Evolutionary conservation across 2,888 invertebrate species (phyloP), one percentile per base, ranked within the genome.

Genomic region (Ectemnius continuus): DNA sequence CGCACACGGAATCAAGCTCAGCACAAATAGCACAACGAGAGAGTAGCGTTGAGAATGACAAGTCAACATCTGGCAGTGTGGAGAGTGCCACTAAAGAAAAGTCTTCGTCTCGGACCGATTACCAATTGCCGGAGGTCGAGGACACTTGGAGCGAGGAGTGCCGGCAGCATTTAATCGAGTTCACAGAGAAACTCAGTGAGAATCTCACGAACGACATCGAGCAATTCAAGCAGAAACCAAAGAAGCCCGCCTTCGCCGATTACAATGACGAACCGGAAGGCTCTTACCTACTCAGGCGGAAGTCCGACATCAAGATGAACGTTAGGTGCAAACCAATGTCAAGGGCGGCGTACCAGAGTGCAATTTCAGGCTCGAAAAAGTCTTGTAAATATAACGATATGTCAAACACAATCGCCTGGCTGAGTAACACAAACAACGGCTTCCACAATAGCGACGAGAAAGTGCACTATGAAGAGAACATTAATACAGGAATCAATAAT

Each of bases 101-200:
- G 23, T 45, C 59, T 5, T 23, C 76, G 0, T 52, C 46, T 13
- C 48, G 59, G 28, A 67, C 13, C 66, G 60, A n/a, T 67, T 61
- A 67, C 36, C 67, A 68, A 8, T 57, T 76, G 2, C 83, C 86
- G 4, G 84, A 82, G 5, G 84, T 85, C 28, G 85, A 87, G 45
- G 85, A 86, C 23, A 87, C 87, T 4, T 94, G 94, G 94, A 93
- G 93, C 67, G 94, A 94, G 82, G 94, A 94, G 78, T 94, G 94
- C 79, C 92, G 93, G 76, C 94, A 94, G 84, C 95, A 96, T 87
- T 92, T 96, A 75, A 94, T 94, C 2, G 95, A 96, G 84, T 96
- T 96, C 85, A 96, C 96, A 1, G 96, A 96, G 86, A 94, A 95
- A 87, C 91, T 96, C n/a, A 95, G 95, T 86, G 96, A 96, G 86